Evolutionary conservation across 1,140 invertebrate species (phyloP), one percentile per base, ranked within the genome.

Genomic region (Papilio polyxenes): DNA sequence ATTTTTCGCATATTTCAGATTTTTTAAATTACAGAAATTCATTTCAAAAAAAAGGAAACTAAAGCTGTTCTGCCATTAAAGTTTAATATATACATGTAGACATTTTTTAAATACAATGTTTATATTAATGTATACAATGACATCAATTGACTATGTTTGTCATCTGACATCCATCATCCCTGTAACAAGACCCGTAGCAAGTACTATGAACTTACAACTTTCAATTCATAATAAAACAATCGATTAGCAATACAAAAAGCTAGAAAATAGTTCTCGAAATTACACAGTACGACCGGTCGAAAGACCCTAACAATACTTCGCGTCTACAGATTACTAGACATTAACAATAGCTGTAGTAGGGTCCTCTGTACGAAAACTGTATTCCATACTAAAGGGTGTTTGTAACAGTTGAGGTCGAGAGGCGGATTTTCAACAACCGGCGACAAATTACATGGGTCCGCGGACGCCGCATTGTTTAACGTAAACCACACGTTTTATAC

Each of bases 381-480:
- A 11, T 44, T 8, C 62, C 31, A 20, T 31, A 75, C 72, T 75
- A 23, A 20, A 49, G 48, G 9, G 44, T 20, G 72, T 17, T 20
- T 76, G 44, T 11, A 40, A 72, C 20, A 51, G 40, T 51, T 1
- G 20, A 23, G 48, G 48, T 10, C 48, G n/a, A 48, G 44, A 15
- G n/a, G n/a, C 10, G 37, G 40, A 74, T 13, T 76, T 76, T 76
- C 48, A 76, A 75, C 13, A 53, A 49, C 49, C 48, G 49, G 23
- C 49, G 75, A 77, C 11, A 77, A 77, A 77, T 56, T 77, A 53
- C 75, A 53, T 49, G 20, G 49, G 48, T 76, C 75, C 75, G 49
- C 49, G 75, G 44, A 74, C 17, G 48, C 23, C 23, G 10, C 2
- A 77, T 31, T 53, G 44, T 77, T 37, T 77, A 10, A 72, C 11